Conservation (phyloP, 2,888 invertebrate species). For the Idaea dimidiata region DNA sequence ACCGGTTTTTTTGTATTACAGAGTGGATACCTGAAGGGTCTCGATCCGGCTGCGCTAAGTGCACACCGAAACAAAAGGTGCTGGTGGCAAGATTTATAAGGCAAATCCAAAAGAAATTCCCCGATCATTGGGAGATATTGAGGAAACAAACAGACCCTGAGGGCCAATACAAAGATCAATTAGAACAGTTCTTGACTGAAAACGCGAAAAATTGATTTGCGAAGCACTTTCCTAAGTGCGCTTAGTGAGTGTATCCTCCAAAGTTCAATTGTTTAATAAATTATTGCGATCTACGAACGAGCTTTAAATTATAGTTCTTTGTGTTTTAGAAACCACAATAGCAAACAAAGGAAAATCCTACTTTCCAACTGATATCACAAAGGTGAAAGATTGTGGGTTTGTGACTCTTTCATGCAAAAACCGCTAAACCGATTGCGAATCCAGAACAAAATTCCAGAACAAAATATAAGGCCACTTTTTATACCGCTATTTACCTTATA, state of each 20-base stretch:
- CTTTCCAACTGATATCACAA: too few species aligned
- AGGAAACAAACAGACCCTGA: slow-evolving; percentile 83
- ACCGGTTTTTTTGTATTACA: slow-evolving; percentile 32
- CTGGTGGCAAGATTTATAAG: slow-evolving; percentile 79
- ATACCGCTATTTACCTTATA: too few species aligned
- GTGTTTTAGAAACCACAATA: too few species aligned
- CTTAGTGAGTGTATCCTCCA: background rate
- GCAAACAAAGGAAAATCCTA: too few species aligned
- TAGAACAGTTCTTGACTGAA: slow-evolving; percentile 59
- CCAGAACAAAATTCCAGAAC: too few species aligned
- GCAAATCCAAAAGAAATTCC: slow-evolving; percentile 80
- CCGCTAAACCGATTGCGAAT: too few species aligned
- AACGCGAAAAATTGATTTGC: slow-evolving; percentile 13
- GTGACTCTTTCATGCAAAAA: too few species aligned
- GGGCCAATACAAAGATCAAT: slow-evolving; percentile 75
- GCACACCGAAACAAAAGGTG: slow-evolving; percentile 81
- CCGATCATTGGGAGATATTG: slow-evolving; percentile 81
- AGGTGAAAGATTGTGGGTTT: too few species aligned
- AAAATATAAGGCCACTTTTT: too few species aligned
- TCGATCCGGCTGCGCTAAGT: slow-evolving; percentile 77
- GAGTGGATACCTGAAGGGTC: slow-evolving; percentile 47
- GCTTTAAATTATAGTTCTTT: background rate
- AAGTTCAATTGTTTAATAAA: background rate
- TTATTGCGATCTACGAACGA: background rate
- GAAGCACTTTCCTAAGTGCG: background rate